Percentiles rank a stretch among this genome's conserved stretches.
These are phyloP conservation scores for Heterodera schachtii DNA, from an alignment of 1,140 invertebrate genomes.

Conservation along the genomic window DNA sequence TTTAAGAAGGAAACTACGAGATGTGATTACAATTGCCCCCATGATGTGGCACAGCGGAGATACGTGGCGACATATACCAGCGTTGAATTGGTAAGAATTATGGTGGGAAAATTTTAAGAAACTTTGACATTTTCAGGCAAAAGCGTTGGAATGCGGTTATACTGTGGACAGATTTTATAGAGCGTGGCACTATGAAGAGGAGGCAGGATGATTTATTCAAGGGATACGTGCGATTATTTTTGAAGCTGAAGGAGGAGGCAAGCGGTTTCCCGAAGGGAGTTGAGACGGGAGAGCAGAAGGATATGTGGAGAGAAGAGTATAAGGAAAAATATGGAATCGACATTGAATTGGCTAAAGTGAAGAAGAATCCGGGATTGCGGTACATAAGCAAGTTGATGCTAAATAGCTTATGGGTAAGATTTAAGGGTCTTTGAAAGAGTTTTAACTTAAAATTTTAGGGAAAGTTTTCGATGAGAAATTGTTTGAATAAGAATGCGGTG, in stretches of 20 bases:
- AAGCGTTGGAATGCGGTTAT: slow-evolving; percentile 5
- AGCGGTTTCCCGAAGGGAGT: not conserved
- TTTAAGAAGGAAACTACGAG: not conserved
- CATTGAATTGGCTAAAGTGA: not conserved
- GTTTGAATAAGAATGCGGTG: not conserved
- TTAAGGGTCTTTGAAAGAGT: not conserved
- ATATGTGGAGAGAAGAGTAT: not conserved
- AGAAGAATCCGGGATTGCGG: slow-evolving; percentile 11
- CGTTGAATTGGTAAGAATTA: not conserved
- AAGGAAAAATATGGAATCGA: not conserved
- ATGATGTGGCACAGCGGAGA: not conserved
- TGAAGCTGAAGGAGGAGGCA: not conserved
- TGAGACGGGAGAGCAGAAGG: not conserved
- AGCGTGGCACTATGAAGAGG: not conserved
- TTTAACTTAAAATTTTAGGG: not conserved
- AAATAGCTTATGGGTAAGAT: not conserved
- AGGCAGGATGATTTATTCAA: not conserved
- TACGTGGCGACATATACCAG: not conserved
- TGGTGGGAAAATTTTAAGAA: no score
- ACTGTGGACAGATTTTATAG: not conserved
- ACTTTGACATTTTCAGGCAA: not conserved
- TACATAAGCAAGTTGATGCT: not conserved
- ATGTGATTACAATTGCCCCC: not conserved
- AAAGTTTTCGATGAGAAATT: slow-evolving; percentile 7
- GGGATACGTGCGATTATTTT: not conserved